phyloP scores from a whole-genome alignment of 2,113 vertebrate genomes.

The Brienomyrus brachyistius region DNA sequence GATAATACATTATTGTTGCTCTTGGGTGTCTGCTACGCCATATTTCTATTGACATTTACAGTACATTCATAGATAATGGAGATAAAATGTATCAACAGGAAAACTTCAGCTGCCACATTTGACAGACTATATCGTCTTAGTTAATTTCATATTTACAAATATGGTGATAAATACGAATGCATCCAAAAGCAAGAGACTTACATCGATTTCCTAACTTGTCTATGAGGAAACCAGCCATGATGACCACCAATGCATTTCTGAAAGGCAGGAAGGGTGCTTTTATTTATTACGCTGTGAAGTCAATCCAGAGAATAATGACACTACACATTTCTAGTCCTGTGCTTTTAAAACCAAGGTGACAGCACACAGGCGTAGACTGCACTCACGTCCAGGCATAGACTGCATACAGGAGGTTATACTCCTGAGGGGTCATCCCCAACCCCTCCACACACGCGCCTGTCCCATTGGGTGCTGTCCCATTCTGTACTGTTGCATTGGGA shows the following conservation, averaged over 20 bases:
- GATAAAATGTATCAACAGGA: neutral
- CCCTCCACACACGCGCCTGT: constrained; percentile 59
- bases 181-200: constrained; percentile 47
- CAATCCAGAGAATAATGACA: neutral
- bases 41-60: neutral
- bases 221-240: constrained; percentile 70
- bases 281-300: neutral
- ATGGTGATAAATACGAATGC: neutral
- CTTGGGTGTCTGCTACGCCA: neutral
- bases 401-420: constrained; percentile 71
- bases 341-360: neutral
- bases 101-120: neutral
- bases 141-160: neutral
- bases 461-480: constrained; percentile 37
- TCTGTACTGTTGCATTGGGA: constrained; percentile 48
- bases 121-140: neutral
- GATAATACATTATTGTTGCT: neutral
- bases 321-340: neutral
- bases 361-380: neutral
- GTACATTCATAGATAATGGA: neutral
- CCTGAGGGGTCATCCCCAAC: constrained; percentile 68
- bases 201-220: constrained; percentile 73
- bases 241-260: constrained; percentile 69
- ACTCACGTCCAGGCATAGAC: constrained; percentile 71
- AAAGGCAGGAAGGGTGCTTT: constrained; percentile 19